Percentiles rank a stretch among this genome's conserved stretches.
Evolutionary conservation across 2,797 vertebrate species (phyloP).

Genomic region (Anguilla pacifica): DNA sequence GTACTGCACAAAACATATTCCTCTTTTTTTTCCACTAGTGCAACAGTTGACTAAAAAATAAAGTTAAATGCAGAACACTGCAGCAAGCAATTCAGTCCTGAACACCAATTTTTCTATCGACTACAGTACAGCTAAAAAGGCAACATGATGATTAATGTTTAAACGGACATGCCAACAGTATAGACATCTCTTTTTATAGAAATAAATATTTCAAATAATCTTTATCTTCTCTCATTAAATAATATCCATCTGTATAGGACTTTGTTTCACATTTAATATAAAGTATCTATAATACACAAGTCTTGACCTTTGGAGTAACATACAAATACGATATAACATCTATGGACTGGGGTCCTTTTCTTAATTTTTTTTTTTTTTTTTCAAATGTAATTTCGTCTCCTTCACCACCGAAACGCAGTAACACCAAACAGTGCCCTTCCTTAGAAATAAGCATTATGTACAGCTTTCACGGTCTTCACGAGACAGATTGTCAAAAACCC

Average conservation of each 20-base stretch:
- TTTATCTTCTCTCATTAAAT: conserved; percentile 80
- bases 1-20: conserved; percentile 59
- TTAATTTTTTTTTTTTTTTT: conserved; percentile 49
- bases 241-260: conserved; percentile 81
- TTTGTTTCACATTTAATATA: conserved; percentile 83
- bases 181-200: conserved; percentile 78
- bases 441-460: conserved; percentile 69
- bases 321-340: conserved; percentile 11
- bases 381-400: conserved; percentile 49
- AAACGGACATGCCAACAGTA: conserved; percentile 84
- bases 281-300: conserved; percentile 79
- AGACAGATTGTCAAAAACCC: conserved; percentile 77
- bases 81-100: conserved; percentile 77
- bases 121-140: conserved; percentile 79
- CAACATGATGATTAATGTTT: conserved; percentile 80
- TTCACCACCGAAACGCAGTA: conserved; percentile 50
- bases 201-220: conserved; percentile 82
- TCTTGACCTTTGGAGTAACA: conserved; percentile 30
- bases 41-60: conserved; percentile 72
- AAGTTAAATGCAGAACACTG: conserved; percentile 60
- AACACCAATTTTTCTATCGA: conserved; percentile 73
- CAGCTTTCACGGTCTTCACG: conserved; percentile 67
- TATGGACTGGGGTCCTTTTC: conserved; percentile 14
- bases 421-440: conserved; percentile 59
- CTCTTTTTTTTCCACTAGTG: conserved; percentile 71